Base-by-base conservation (phyloP, 1,140 invertebrate species). In the Oreohelix idahoensis region DNA sequence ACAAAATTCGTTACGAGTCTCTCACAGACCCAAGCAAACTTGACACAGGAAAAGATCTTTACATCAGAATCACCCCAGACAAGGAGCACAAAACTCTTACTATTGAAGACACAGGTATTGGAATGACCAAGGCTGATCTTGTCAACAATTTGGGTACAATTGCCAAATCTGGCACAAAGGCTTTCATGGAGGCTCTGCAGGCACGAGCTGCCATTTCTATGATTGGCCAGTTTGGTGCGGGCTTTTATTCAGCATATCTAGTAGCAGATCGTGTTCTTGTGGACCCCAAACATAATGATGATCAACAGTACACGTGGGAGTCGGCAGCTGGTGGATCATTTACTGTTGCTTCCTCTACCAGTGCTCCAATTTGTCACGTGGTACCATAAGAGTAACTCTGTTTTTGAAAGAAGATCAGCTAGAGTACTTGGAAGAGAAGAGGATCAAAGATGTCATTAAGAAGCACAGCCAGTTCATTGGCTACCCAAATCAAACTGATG, bases 401-500 rank as follows among this genome's bases (percentile, higher is more conserved):
- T 95, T 96, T 94, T 94, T 98, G 87, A 98, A 98, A 90, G 97
- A 98, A 92, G 97, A 98, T 91, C 96, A 98, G 89, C 94, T 95
- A 2, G 97, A 98, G 89, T 98, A 96, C 92, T 92, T 97, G 69
- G 97, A 99, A 92, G 98, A 99, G 91, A 94, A 95, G 84, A 97
- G 97, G 88, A 96, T 99, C 86, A 99, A 99, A 92, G 97, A 99
- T 89, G 96, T 99, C 49, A 97, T 99, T 0, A 99, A 99, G 95
- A 99, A 99, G 90, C 98, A 99, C 93, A 98, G 97, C 8, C 98
- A 99, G 93, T 99, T 99, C 93, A 99, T 99, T 93, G 98, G 98
- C 51, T 99, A 99, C 92, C 98, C 98, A 5, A n/a, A 99, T 99
- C 93, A 98, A 98, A 91, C 93, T 99, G 80, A 89, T 91, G 70